These are phyloP conservation scores for Heliconius ethilla DNA, from an alignment of 2,888 invertebrate species.

Conservation along the genomic window DNA sequence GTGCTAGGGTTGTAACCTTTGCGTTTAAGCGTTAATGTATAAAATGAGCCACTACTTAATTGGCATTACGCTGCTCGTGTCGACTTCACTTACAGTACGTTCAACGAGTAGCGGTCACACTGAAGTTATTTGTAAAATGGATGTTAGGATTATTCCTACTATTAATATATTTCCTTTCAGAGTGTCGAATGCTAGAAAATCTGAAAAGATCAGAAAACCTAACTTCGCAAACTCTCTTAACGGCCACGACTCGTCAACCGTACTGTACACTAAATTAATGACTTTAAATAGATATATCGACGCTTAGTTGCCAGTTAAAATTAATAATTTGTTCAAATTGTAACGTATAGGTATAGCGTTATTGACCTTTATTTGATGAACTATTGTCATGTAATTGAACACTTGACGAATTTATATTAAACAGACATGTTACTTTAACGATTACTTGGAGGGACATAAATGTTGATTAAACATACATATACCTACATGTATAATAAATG, in stretches of 20 bases:
- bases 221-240: not conserved
- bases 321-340: slow-evolving; percentile 3
- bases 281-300: slow-evolving; percentile 19
- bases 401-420: not conserved
- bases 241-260: not conserved
- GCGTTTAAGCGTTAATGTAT: slow-evolving; percentile 43
- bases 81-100: slow-evolving; percentile 26
- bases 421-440: not conserved
- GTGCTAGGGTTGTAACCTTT: slow-evolving; percentile 43
- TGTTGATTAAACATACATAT: not conserved
- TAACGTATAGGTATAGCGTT: not conserved
- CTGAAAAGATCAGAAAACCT: not conserved
- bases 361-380: slow-evolving; percentile 3
- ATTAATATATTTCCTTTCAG: too few relatives aligned
- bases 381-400: slow-evolving; percentile 11
- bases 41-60: slow-evolving; percentile 36
- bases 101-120: not conserved
- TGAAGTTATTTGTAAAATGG: not conserved
- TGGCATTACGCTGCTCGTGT: slow-evolving; percentile 34
- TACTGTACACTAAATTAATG: slow-evolving; percentile 12
- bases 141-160: not conserved
- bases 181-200: not conserved
- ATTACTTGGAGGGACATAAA: not conserved
- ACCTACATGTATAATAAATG: not conserved
- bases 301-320: slow-evolving; percentile 23